phyloP scores from a whole-genome alignment of 2,888 invertebrate genomes.

The Tribolium freemani region DNA sequence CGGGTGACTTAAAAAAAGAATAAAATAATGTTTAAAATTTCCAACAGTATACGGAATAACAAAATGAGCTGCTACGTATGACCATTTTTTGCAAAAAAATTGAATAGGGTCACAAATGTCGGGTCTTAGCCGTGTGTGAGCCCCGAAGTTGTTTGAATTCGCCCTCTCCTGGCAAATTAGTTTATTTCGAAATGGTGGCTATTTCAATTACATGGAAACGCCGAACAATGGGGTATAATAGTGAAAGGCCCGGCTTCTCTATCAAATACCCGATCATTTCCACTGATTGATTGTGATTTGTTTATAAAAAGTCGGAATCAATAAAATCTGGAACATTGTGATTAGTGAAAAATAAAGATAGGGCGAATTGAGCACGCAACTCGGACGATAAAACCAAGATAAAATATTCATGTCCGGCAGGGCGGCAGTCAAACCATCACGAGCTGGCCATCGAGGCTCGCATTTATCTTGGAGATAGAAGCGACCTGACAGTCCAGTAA shows the following conservation, averaged over 20 bases:
- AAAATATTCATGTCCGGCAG: conserved; percentile 57
- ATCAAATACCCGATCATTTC: neutral
- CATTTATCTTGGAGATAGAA: conserved; percentile 60
- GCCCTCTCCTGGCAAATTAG: conserved; percentile 12
- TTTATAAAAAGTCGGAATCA: neutral
- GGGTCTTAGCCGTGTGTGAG: neutral
- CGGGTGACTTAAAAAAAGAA: no score
- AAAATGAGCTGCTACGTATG: no score
- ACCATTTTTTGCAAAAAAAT: no score
- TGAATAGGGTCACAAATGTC: no score
- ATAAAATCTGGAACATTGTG: neutral
- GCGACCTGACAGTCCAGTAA: conserved; percentile 53
- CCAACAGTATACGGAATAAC: no score
- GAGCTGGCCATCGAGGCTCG: conserved; percentile 54
- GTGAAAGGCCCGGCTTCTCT: neutral
- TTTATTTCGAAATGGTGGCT: conserved; percentile 10
- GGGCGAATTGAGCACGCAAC: conserved; percentile 51
- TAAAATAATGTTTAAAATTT: no score
- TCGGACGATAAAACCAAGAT: conserved; percentile 51
- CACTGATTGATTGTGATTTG: neutral
- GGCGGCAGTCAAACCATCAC: conserved; percentile 55
- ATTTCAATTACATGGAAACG: conserved; percentile 13
- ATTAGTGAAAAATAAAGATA: neutral
- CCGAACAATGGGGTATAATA: neutral
- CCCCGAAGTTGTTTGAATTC: neutral